These are phyloP conservation scores for Trichogramma pretiosum DNA, from an alignment of 1,140 invertebrate genomes.

Conservation along the genomic window DNA sequence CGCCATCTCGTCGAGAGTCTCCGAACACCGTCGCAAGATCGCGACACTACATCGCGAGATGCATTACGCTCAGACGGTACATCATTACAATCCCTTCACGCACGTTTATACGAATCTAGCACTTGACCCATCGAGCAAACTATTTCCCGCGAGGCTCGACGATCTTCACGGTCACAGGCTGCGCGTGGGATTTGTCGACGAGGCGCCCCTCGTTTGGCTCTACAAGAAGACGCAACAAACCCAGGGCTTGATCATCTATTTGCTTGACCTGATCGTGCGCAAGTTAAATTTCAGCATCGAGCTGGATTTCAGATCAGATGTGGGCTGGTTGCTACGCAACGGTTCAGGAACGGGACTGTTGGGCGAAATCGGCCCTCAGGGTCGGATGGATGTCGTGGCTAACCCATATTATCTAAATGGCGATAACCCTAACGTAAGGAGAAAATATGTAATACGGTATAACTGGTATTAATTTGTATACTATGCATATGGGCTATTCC, in stretches of 20 bases:
- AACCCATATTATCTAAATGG: not conserved
- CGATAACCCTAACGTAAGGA: no score
- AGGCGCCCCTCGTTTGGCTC: not conserved
- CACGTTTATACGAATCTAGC: not conserved
- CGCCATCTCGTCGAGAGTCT: no score
- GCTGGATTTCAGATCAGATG: not conserved
- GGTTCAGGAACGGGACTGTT: constrained; percentile 2
- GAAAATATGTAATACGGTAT: no score
- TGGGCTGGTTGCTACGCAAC: not conserved
- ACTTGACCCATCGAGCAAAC: not conserved
- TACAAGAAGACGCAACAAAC: no score
- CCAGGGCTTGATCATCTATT: not conserved
- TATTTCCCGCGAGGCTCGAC: not conserved
- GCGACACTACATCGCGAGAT: no score
- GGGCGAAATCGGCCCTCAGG: not conserved
- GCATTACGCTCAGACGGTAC: not conserved
- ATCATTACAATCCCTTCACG: constrained; percentile 3
- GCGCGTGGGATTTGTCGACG: not conserved
- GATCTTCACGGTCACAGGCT: not conserved
- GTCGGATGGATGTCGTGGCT: constrained; percentile 1
- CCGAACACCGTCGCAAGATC: no score
- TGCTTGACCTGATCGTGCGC: not conserved
- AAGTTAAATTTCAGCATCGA: not conserved
- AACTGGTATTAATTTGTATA: no score
- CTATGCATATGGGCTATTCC: no score